These are phyloP conservation scores for Bombycilla garrulus DNA, from an alignment of 2,113 vertebrate genomes.

Conservation along the genomic window DNA sequence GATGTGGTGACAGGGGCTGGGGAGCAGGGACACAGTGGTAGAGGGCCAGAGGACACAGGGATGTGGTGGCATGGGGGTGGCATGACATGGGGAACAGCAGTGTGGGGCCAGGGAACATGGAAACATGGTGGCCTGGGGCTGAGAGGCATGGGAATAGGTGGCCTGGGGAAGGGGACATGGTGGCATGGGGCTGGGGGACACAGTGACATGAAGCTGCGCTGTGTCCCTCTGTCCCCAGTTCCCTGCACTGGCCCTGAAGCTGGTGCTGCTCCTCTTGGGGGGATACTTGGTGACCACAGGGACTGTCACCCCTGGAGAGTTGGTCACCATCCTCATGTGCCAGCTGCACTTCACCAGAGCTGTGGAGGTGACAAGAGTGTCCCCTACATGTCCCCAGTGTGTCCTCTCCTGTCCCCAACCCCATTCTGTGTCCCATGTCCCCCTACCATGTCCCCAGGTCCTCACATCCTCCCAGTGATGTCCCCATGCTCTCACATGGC, in stretches of 20 bases:
- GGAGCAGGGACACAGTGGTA: no score
- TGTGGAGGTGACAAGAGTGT: neutral
- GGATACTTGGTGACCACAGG: neutral
- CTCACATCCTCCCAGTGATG: neutral
- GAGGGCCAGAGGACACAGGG: no score
- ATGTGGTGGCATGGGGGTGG: neutral
- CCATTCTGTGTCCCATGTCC: neutral
- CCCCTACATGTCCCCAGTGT: neutral
- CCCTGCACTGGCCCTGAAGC: neutral
- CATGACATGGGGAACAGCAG: neutral
- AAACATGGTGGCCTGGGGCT: neutral
- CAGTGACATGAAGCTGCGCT: neutral
- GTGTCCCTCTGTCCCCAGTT: neutral
- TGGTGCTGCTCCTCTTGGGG: neutral
- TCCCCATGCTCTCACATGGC: neutral
- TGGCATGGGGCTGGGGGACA: neutral
- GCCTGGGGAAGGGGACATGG: neutral
- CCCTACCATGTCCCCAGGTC: neutral
- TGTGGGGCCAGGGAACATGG: neutral
- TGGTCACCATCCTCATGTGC: neutral
- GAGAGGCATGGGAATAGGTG: neutral
- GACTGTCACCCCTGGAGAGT: neutral
- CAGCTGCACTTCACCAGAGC: neutral
- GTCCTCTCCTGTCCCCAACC: neutral
- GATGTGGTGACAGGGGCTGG: neutral